Evolutionary conservation across 2,888 invertebrate species (phyloP), one percentile per base, ranked within the genome.

Genomic region (Diachrysia chrysitis): DNA sequence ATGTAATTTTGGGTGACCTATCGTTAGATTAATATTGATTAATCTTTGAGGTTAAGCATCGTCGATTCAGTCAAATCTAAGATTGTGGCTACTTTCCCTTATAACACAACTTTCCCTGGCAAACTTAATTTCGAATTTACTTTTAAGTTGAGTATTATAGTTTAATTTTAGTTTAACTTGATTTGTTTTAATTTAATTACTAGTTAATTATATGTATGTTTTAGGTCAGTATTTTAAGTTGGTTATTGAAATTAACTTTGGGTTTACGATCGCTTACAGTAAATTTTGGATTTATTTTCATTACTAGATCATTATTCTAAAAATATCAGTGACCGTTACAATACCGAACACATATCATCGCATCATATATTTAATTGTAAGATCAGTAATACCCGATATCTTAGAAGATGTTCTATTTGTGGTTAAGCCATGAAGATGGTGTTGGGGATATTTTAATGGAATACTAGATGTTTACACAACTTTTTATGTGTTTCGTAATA

Each of bases 371-470:
- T 42, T n/a, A 42, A 42, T 42, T 42, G 42, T 42, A 1, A 4
- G 42, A 42, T 1, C n/a, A 51, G 19, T 19, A 70, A 60, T 12
- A 53, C 58, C 46, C 60, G 76, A 73, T 65, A 71, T 65, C 51
- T 66, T 56, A 73, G 60, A 70, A 69, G 64, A 80, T 55, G 78
- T 69, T 80, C 78, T 72, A 75, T 58, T 79, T 79, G 80, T 67
- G 78, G 79, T 79, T 58, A 21, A 57, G 19, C 57, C 51, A 64
- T 37, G 58, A 71, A 63, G 69, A 61, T 68, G 74, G 64, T 54
- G 56, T 37, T 53, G 29, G 17, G 58, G 16, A 14, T 21, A 21
- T 21, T 21, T 51, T 21, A 17, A 48, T 19, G 48, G 3, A 29
- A 17, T 55, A 60, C 35, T 64, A 59, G 10, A 19, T 10, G 17